Conservation (phyloP, 2,888 invertebrate species). For the Alitta virens region DNA sequence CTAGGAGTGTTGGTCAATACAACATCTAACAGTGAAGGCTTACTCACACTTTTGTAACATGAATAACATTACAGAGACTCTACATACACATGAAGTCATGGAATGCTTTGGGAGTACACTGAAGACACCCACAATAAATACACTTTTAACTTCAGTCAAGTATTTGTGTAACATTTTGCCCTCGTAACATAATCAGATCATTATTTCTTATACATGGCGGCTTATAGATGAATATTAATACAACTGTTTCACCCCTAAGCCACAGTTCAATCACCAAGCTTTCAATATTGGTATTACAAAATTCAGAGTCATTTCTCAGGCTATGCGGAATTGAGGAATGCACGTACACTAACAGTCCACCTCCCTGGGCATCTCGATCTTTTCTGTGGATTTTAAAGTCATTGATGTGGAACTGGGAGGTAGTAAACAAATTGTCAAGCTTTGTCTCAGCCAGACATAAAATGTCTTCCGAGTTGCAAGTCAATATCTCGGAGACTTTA, state of each 20-base stretch:
- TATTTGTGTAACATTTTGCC: background rate
- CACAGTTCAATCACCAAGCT: background rate
- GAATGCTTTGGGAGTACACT: background rate
- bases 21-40: background rate
- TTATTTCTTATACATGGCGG: background rate
- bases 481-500: background rate
- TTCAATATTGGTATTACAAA: background rate
- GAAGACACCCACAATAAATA: background rate
- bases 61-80: background rate
- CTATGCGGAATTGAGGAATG: background rate
- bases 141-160: background rate
- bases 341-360: background rate
- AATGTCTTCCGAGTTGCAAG: background rate
- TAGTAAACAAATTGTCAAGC: background rate
- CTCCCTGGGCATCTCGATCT: background rate
- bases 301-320: background rate
- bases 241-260: background rate
- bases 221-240: background rate
- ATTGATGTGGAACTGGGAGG: background rate
- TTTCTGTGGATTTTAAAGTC: background rate
- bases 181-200: background rate
- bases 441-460: background rate
- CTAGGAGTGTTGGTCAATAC: background rate
- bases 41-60: background rate
- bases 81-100: background rate